Base-by-base conservation (phyloP, 1,140 invertebrate genomes). In the Orius laevigatus region DNA sequence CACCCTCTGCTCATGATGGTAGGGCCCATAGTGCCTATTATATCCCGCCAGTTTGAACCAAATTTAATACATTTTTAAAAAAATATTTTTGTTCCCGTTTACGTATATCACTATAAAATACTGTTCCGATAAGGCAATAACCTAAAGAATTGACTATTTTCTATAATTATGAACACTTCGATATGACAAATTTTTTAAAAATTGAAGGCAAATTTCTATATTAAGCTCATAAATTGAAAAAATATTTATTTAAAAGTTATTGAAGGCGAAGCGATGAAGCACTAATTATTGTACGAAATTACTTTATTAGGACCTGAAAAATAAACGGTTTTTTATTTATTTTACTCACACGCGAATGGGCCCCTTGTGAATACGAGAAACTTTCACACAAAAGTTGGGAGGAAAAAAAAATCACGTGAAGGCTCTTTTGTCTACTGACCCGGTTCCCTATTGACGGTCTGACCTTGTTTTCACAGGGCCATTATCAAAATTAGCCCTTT, bases 31-130 rank as follows among this genome's bases (percentile, higher is more conserved):
- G 15, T 42, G 48, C 18, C 48, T 41, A n/a, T 31, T 31, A 40
- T 49, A 49, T 11, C 48, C 48, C 48, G 39, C 48, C 48, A 49
- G 39, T 43, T 49, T 49, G 16, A 40, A 48, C 16, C 16, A 39
- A 32, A 33, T 45, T 45, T 8, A 32, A 42, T 42, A 12, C n/a
- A 31, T 31, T n/a, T 19, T 15, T 31, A 45, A 45, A 45, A 45
- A 45, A 31, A 45, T 45, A 45, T n/a, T 11, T 32, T 32, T 45
- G 43, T 45, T 45, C 43, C 43, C 43, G 25, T 45, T 16, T 31
- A 32, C 20, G 32, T 45, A 45, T 45, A 45, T 45, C 43, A 45
- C 43, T 45, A 45, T 45, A 45, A 45, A 45, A 45, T 45, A 45
- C 43, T 45, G 43, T 45, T 45, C 32, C 25, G 43, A 16, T 45